Conservation (phyloP, 2,888 invertebrate species). For the Trachelus iudaicus region DNA sequence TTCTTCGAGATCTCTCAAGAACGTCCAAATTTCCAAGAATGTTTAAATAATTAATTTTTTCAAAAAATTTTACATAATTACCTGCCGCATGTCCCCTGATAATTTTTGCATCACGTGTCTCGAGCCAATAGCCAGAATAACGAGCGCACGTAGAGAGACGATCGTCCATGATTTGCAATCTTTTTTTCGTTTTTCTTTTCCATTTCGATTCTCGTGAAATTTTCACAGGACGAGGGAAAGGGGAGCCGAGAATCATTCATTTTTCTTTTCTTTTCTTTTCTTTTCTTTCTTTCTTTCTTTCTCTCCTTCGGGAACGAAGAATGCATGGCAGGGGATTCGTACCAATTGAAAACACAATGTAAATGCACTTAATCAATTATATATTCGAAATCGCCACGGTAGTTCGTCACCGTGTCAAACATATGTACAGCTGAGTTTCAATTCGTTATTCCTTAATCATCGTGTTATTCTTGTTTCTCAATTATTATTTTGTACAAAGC, state of each 20-base stretch:
- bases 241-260: neutral
- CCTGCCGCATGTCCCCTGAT: constrained; percentile 16
- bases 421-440: constrained; percentile 30
- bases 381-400: constrained; percentile 42
- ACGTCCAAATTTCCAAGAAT: neutral
- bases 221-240: neutral
- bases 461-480: neutral
- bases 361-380: constrained; percentile 41
- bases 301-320: neutral
- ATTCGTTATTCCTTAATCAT: neutral
- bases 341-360: constrained; percentile 47
- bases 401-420: constrained; percentile 42
- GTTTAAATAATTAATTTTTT: constrained; percentile 8
- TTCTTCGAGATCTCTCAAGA: no score
- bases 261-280: neutral
- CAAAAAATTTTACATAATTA: constrained; percentile 27
- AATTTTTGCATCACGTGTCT: neutral
- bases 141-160: no score
- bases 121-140: neutral
- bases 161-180: neutral
- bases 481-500: constrained; percentile 48
- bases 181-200: neutral
- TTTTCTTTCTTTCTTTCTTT: neutral
- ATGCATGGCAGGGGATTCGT: neutral
- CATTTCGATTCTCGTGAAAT: neutral